A percentile compares a stretch with the other conserved stretches of the same genome.
Evolutionary conservation across 2,113 vertebrate genomes (phyloP).

Genomic region (Chascanopsetta lugubris): DNA sequence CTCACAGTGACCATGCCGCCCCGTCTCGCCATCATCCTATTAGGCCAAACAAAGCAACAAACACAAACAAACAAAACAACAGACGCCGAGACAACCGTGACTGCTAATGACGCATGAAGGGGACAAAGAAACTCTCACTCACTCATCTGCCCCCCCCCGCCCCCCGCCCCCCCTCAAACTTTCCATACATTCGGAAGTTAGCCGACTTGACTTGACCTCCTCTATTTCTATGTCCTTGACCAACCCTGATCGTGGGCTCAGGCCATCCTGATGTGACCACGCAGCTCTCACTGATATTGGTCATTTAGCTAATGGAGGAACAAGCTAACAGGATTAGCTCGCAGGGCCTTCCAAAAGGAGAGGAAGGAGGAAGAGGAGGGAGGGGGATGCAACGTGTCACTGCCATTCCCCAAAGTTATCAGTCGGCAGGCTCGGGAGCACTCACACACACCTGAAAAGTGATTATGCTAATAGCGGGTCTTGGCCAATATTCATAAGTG

Average conservation of each 20-base stretch:
- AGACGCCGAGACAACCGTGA: conserved; percentile 17
- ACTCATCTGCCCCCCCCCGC: not conserved
- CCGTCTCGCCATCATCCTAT: not conserved
- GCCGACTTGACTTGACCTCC: conserved; percentile 43
- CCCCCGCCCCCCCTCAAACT: conserved; percentile 21
- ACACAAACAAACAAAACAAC: conserved; percentile 45
- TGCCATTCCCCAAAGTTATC: conserved; percentile 73
- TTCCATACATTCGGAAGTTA: conserved; percentile 47
- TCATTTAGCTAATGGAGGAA: conserved; percentile 92
- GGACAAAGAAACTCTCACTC: conserved; percentile 1
- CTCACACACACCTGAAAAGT: conserved; percentile 71
- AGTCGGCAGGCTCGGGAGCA: conserved; percentile 37
- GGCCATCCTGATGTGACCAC: conserved; percentile 64
- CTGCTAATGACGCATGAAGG: conserved; percentile 10
- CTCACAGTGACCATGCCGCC: not conserved
- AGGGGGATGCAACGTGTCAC: conserved; percentile 47
- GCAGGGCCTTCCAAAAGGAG: conserved; percentile 82
- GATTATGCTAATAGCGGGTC: conserved; percentile 78
- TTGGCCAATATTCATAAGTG: conserved; percentile 81
- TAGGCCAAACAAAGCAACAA: conserved; percentile 13
- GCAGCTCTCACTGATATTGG: conserved; percentile 92
- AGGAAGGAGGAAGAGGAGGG: conserved; percentile 74
- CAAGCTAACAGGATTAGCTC: conserved; percentile 90
- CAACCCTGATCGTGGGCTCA: conserved; percentile 76
- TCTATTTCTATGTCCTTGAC: conserved; percentile 83